phyloP scores from a whole-genome alignment of 2,797 vertebrate genomes.

The Xenentodon cancila region DNA sequence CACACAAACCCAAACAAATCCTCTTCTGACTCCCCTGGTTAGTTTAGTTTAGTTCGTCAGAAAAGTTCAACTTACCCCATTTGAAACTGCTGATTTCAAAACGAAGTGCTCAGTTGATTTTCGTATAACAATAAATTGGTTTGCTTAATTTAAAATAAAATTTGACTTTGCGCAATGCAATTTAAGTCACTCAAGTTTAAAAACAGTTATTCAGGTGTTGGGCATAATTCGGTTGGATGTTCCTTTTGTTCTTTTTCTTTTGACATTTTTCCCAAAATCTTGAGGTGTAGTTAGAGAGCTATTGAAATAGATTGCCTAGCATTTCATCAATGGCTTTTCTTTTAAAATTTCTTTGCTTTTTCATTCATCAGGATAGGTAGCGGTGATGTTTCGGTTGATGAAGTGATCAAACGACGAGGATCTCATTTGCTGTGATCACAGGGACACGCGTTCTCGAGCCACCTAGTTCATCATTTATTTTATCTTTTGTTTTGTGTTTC shows the following conservation, averaged over 20 bases:
- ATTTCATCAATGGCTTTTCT: conserved; percentile 71
- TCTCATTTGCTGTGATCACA: conserved; percentile 76
- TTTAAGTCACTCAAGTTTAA: background rate
- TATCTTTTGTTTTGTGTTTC: conserved; percentile 44
- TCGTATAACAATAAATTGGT: background rate
- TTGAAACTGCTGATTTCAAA: no score
- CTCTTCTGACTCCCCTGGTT: no score
- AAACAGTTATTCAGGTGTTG: conserved; percentile 1
- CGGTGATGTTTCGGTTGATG: conserved; percentile 64
- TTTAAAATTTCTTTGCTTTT: conserved; percentile 42
- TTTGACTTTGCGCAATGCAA: background rate
- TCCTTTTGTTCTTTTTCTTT: conserved; percentile 4
- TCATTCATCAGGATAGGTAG: conserved; percentile 49
- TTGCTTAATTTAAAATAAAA: background rate
- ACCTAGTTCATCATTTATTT: conserved; percentile 57
- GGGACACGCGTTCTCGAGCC: conserved; percentile 37
- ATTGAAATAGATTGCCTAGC: conserved; percentile 61
- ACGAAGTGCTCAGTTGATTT: no score
- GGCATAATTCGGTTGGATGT: conserved; percentile 9
- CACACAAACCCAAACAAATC: no score
- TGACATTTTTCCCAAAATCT: conserved; percentile 20
- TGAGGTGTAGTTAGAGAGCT: conserved; percentile 35
- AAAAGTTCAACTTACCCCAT: no score
- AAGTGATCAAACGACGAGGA: conserved; percentile 71
- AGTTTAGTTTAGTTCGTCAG: no score